Percentiles rank a stretch among this genome's conserved stretches.
Conservation (phyloP, 2,888 invertebrate genomes). For the Leucozona laternaria region DNA sequence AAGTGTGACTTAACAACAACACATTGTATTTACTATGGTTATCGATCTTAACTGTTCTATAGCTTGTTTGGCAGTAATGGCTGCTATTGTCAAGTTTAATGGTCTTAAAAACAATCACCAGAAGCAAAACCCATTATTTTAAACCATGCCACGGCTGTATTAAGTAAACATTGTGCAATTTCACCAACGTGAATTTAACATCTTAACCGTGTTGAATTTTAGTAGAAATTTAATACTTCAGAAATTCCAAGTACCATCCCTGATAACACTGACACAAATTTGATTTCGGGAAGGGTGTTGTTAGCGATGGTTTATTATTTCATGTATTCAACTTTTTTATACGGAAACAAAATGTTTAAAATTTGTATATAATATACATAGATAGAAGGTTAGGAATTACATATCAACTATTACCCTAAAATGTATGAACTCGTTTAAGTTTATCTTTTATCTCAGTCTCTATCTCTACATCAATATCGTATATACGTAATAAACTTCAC, state of each 20-base stretch:
- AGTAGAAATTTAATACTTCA: background rate
- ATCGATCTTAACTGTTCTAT: constrained; percentile 12
- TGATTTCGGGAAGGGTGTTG: no score
- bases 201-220: background rate
- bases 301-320: no score
- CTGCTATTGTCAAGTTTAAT: constrained; percentile 35
- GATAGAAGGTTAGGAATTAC: no score
- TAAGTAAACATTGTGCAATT: constrained; percentile 30
- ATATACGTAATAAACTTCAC: no score
- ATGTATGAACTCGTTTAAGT: no score
- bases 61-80: constrained; percentile 19
- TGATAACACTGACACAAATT: no score
- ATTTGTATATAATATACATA: no score
- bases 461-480: no score
- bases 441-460: no score
- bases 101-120: constrained; percentile 23
- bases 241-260: background rate
- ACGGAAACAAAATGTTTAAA: no score
- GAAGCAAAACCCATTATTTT: constrained; percentile 27
- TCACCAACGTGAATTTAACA: constrained; percentile 21
- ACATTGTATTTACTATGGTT: background rate
- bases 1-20: constrained; percentile 21
- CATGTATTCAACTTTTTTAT: no score
- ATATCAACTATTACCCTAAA: no score
- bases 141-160: constrained; percentile 50